Percentiles rank a stretch among this genome's conserved stretches.
Conservation (phyloP, 2,888 invertebrate genomes). For the Drosophila seclusa region DNA sequence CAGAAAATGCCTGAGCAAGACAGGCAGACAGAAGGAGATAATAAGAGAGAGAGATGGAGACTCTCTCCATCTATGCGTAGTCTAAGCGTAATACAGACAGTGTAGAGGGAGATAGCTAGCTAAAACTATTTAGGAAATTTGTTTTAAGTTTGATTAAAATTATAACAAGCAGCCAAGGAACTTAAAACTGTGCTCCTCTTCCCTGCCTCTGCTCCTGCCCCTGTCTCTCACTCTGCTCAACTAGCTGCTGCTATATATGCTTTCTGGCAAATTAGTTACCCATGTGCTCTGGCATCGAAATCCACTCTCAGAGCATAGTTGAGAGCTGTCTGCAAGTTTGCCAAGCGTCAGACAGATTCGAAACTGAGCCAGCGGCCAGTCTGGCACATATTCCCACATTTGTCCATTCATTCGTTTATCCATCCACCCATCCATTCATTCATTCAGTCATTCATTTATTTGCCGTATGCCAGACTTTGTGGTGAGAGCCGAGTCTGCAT, state of each 20-base stretch:
- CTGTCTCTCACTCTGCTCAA: neutral
- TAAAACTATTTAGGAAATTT: constrained; percentile 67
- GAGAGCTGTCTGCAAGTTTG: constrained; percentile 8
- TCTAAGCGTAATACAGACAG: neutral
- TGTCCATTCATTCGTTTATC: constrained; percentile 1
- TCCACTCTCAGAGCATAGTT: neutral
- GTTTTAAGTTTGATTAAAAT: constrained; percentile 70
- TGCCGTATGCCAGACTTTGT: constrained; percentile 44
- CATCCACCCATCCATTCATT: constrained; percentile 4
- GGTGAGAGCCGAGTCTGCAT: constrained; percentile 69
- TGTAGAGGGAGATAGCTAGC: constrained; percentile 24
- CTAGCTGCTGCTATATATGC: neutral
- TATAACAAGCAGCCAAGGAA: constrained; percentile 54
- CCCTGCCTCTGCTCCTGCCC: neutral
- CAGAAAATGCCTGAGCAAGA: constrained; percentile 6
- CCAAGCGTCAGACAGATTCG: constrained; percentile 10
- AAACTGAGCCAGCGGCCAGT: constrained; percentile 35
- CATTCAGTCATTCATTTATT: constrained; percentile 19
- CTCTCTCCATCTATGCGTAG: too few relatives aligned
- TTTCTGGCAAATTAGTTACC: constrained; percentile 50
- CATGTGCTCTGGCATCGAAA: constrained; percentile 45
- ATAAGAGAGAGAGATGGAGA: neutral
- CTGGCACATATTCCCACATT: constrained; percentile 26
- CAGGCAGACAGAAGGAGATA: neutral
- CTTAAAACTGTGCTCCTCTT: constrained; percentile 12